Conservation (phyloP, 2,797 vertebrate species). For the Caiman crocodilus region DNA sequence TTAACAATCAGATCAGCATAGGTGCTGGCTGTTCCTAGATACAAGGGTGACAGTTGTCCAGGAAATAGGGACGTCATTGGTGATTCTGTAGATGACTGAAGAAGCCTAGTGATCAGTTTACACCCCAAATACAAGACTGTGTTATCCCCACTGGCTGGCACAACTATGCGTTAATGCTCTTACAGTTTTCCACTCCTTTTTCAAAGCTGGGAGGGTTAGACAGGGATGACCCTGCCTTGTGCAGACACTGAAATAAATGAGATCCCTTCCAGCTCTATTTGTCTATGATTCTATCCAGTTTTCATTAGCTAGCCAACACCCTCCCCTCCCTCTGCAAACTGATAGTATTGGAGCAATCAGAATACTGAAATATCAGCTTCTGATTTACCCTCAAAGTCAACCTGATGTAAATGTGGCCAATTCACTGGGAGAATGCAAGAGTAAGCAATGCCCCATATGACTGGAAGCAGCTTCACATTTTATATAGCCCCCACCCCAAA, state of each 20-base stretch:
- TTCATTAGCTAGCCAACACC: background rate
- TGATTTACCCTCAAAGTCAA: slow-evolving; percentile 18
- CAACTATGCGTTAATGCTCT: fast-evolving
- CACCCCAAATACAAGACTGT: background rate
- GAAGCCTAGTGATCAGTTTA: background rate
- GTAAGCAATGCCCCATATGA: background rate
- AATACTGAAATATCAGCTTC: slow-evolving; percentile 31
- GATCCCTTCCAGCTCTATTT: too few relatives aligned
- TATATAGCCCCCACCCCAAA: background rate
- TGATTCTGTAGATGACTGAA: too few relatives aligned
- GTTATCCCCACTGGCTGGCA: fast-evolving
- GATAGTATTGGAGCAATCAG: background rate
- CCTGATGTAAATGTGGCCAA: background rate
- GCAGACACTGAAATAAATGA: too few relatives aligned
- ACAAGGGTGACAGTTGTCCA: too few relatives aligned
- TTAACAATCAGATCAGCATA: too few relatives aligned
- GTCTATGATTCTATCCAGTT: background rate
- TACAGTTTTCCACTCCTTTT: fast-evolving
- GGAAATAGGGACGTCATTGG: too few relatives aligned
- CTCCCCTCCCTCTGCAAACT: background rate
- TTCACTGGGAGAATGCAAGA: background rate
- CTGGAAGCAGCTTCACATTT: background rate
- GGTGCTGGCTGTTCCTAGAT: too few relatives aligned
- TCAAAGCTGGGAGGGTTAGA: too few relatives aligned
- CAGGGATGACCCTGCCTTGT: too few relatives aligned